Evolutionary conservation across 2,888 invertebrate genomes (phyloP).

Genomic region (Congeria kusceri): DNA sequence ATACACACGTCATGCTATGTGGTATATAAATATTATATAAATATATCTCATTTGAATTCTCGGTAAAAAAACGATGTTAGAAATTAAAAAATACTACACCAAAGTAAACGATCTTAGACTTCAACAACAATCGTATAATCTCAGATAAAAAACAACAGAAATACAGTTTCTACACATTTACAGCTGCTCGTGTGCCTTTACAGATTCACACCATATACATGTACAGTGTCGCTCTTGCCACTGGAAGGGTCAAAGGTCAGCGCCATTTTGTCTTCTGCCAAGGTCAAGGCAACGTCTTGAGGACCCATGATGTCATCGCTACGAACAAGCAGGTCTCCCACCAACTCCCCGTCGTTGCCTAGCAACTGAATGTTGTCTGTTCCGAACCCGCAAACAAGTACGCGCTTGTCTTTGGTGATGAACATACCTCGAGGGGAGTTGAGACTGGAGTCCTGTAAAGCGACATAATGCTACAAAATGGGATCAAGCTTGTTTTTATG

Average conservation of each 20-base stretch:
- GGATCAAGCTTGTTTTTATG: too few relatives aligned
- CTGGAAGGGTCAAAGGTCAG: constrained; percentile 69
- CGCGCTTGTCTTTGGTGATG: constrained; percentile 50
- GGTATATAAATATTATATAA: too few relatives aligned
- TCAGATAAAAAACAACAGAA: too few relatives aligned
- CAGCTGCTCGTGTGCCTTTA: neutral
- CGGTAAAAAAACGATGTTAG: too few relatives aligned
- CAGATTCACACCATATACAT: constrained; percentile 19
- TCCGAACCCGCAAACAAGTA: constrained; percentile 66
- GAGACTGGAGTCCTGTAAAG: constrained; percentile 48
- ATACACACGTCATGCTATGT: too few relatives aligned
- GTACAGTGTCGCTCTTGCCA: constrained; percentile 61
- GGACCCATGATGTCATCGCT: constrained; percentile 66
- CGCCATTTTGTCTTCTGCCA: constrained; percentile 47
- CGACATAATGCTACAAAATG: too few relatives aligned
- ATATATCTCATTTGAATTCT: too few relatives aligned
- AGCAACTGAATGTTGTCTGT: constrained; percentile 67
- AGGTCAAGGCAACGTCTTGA: constrained; percentile 57
- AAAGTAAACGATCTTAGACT: too few relatives aligned
- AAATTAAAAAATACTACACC: too few relatives aligned
- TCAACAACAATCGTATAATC: too few relatives aligned
- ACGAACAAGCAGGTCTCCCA: constrained; percentile 56
- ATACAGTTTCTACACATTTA: too few relatives aligned
- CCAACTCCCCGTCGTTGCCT: constrained; percentile 49
- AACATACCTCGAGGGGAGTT: constrained; percentile 67